phyloP scores from a whole-genome alignment of 2,888 invertebrate genomes.

The Thymelicus lineola region DNA sequence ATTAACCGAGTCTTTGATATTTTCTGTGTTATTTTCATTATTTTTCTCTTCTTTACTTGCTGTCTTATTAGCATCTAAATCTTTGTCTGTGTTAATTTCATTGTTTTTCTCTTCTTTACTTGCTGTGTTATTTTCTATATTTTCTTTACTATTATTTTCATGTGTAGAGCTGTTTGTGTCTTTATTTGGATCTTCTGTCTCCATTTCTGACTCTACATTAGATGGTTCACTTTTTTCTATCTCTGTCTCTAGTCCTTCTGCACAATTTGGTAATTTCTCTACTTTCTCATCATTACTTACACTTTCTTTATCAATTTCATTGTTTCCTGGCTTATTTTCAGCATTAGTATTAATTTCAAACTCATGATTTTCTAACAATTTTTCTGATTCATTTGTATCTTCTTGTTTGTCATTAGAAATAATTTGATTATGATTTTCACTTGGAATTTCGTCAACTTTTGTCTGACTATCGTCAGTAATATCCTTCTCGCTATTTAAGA shows the following conservation, averaged over 20 bases:
- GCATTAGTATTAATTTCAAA: not conserved
- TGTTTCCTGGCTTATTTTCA: not conserved
- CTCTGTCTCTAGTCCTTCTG: not conserved
- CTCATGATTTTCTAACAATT: constrained; percentile 3
- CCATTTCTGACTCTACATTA: not conserved
- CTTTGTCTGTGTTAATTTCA: not conserved
- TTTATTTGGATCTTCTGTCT: constrained; percentile 6
- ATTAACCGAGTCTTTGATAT: not conserved
- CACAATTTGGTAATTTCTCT: not conserved
- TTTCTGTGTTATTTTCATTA: not conserved
- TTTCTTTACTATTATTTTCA: not conserved
- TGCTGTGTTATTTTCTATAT: not conserved
- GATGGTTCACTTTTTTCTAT: not conserved
- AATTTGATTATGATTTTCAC: not conserved
- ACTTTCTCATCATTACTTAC: too few relatives aligned
- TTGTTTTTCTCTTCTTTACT: not conserved
- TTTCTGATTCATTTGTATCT: not conserved
- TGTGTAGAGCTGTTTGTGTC: not conserved
- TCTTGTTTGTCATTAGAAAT: not conserved
- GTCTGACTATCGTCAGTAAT: not conserved
- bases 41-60: not conserved
- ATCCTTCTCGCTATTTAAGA: not conserved
- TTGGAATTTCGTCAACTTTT: not conserved
- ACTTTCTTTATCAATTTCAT: not conserved
- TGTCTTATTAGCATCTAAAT: too few relatives aligned